These are phyloP conservation scores for Cataglyphis livida DNA, from an alignment of 2,888 invertebrate species.

Conservation along the genomic window DNA sequence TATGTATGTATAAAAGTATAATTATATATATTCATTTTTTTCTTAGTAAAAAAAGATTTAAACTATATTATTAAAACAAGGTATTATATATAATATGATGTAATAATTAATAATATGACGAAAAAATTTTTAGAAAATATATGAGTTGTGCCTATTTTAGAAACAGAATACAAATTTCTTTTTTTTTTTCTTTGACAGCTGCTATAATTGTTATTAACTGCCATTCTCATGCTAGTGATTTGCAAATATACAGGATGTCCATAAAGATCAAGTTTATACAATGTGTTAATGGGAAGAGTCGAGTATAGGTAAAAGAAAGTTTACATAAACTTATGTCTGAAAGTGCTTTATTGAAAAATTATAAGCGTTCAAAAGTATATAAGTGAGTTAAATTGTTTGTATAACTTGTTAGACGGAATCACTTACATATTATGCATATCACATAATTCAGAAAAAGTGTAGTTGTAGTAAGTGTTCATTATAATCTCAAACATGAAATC, in stretches of 20 bases:
- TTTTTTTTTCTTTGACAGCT: background rate
- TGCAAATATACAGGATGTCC: background rate
- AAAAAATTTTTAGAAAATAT: background rate
- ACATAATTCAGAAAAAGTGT: no score
- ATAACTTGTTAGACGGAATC: no score
- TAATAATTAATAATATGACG: background rate
- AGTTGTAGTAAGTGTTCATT: no score
- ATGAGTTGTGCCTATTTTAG: conserved; percentile 48
- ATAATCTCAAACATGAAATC: no score
- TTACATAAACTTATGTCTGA: no score
- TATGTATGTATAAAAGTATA: background rate
- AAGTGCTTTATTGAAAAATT: no score
- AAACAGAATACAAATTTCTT: conserved; percentile 8
- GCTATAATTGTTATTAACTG: background rate
- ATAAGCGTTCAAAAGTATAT: no score
- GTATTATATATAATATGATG: background rate
- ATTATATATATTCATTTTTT: background rate
- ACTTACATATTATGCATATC: no score
- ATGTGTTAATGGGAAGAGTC: no score
- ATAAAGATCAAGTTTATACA: no score
- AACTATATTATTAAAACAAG: background rate
- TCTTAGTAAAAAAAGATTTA: background rate
- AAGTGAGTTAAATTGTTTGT: no score
- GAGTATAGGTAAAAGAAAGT: no score
- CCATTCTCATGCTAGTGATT: conserved; percentile 11